Base-by-base conservation (phyloP, 2,797 vertebrate species). In the Cephalopachus bancanus region DNA sequence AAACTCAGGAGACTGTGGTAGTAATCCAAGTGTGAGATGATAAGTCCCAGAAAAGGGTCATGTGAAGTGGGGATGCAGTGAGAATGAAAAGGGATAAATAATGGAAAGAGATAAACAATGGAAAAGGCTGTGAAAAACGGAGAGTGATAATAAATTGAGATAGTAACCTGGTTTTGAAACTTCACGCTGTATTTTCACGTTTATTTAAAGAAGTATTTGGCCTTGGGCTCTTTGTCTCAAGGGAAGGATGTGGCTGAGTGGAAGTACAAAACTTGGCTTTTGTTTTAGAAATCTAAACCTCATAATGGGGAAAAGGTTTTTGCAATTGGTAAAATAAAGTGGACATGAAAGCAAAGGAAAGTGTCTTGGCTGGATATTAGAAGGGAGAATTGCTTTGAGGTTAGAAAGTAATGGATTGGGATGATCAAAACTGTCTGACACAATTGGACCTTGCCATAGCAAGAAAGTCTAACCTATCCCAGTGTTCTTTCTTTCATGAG, bases 281-380 rank as follows among this genome's bases (percentile, higher is more conserved):
- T 74, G 59, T 81, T 96, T 95, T 59, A 83, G 94, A 88, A 94
- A 81, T 88, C 37, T 44, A 78, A 89, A 59, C 71, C 37, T 75
- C 55, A 22, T 89, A 75, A 92, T 65, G 30, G 60, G 80, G 67
- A 55, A 55, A 83, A 22, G 55, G 33, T 90, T 96, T 92, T 12
- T 91, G 55, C 49, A 92, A 78, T 60, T 16, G 51, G 16, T 91
- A 85, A 80, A 76, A 85, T 72, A 67, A 92, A 85, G 51, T 88
- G 3, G 60, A 78, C 4, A 0, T 80, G 59, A 91, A 55, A 87
- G 37, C 37, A 91, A 51, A 79, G 53, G 44, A 37, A 60, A 89
- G 30, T 7, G 26, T 65, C n/a, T 88, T 94, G 44, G 80, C 33
- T 97, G 90, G 28, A 55, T 72, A 65, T 80, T 64, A 87, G 90